A percentile compares a stretch with the other conserved stretches of the same genome.
Evolutionary conservation across 2,797 vertebrate genomes (phyloP).

Genomic region (Varecia variegata): DNA sequence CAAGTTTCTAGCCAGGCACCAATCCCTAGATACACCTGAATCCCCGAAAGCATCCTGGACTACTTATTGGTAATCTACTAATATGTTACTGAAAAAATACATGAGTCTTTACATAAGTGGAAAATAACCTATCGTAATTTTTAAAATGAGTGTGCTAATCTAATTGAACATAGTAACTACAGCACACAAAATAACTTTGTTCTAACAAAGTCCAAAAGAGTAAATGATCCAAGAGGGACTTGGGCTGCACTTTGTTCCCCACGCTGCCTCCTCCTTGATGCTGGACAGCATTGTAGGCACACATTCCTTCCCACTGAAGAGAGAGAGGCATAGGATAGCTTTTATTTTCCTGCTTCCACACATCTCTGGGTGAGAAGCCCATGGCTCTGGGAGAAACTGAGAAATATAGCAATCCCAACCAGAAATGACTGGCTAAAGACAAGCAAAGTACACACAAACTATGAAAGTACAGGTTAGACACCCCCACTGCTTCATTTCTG

Average conservation of each 20-base stretch:
- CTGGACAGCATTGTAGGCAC: background rate
- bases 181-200: background rate
- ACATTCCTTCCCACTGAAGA: background rate
- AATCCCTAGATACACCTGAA: background rate
- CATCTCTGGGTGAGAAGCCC: background rate
- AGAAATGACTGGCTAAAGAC: background rate
- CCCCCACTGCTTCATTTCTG: background rate
- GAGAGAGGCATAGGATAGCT: accelerated
- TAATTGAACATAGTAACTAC: background rate
- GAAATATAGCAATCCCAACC: background rate
- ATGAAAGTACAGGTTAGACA: background rate
- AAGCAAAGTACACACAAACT: background rate
- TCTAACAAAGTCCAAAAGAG: background rate
- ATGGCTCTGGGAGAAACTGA: background rate
- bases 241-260: background rate
- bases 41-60: background rate
- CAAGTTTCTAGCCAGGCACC: background rate
- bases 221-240: background rate
- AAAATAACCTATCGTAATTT: background rate
- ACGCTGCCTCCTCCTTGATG: background rate
- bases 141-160: background rate
- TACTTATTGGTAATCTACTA: background rate
- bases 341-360: background rate
- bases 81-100: background rate
- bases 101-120: background rate